Evolutionary conservation across 2,888 invertebrate genomes (phyloP).

Genomic region (Catocala fraxini): DNA sequence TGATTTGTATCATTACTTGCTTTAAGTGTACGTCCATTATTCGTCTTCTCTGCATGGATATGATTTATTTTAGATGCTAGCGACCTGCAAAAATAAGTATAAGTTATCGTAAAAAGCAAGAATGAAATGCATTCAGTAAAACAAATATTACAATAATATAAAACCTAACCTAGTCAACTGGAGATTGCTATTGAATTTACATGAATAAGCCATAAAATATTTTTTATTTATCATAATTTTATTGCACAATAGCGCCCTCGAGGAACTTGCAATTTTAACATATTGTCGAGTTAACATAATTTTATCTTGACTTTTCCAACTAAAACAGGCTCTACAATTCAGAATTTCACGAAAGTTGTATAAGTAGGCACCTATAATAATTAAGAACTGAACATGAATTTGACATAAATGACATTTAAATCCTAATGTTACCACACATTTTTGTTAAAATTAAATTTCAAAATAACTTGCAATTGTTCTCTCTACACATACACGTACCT

Average conservation of each 20-base stretch:
- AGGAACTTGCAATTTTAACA: slow-evolving; percentile 62
- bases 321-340: no score
- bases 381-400: no score
- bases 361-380: no score
- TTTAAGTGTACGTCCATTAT: slow-evolving; percentile 1
- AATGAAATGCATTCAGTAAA: neutral
- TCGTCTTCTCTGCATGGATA: neutral
- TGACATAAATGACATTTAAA: no score
- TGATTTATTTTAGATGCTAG: neutral
- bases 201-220: slow-evolving; percentile 35
- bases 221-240: slow-evolving; percentile 48
- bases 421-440: no score
- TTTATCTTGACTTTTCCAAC: no score
- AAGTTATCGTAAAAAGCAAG: neutral
- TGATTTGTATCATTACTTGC: slow-evolving; percentile 9
- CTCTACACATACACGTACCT: no score
- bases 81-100: slow-evolving; percentile 27
- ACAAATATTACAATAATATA: neutral
- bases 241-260: slow-evolving; percentile 54
- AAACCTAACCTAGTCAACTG: slow-evolving; percentile 55
- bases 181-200: slow-evolving; percentile 30
- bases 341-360: no score
- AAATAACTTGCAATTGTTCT: no score
- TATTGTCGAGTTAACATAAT: slow-evolving; percentile 71
- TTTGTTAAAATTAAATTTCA: no score